Evolutionary conservation across 1,140 invertebrate species (phyloP), one percentile per base, ranked within the genome.

Genomic region (Zaprionus capensis): DNA sequence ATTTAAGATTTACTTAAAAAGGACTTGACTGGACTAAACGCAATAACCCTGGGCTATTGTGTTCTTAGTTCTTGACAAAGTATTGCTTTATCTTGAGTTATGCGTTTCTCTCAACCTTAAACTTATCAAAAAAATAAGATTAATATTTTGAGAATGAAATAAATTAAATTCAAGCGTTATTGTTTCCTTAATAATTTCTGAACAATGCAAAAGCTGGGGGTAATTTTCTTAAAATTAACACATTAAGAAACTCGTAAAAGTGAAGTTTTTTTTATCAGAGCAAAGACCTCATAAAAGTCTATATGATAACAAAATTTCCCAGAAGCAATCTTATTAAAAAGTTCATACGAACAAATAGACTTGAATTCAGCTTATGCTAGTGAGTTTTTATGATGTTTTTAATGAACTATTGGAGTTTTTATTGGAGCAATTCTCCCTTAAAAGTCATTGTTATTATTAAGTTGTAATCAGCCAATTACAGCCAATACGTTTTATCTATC

Each of bases 1-100:
- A 68, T 91, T 28, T 82, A 62, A 80, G 56, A 49, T 74, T 67
- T 26, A 68, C 87, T 28, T 77, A 22, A 12, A 64, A 15, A 65
- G 31, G 4, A 17, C 15, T 12, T 17, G 20, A 36, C 15, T 12
- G 7, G 34, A 58, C 56, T 55, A 28, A 36, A 31, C 14, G 5
- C 20, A 20, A 20, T 58, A 58, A 31, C 56, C 9, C 17, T 11
- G 2, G n/a, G 56, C 15, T 57, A 57, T 17, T 57, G 31, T 7
- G 56, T 20, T 9, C n/a, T 31, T 34, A 57, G 56, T 57, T 57
- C 28, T 17, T 57, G 56, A 28, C 24, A 28, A 2, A 5, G 22
- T 1, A 12, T 55, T 55, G 24, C 51, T 15, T 44, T 44, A 44
- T n/a, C 6, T 26, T 55, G 5, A 53, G 22, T 2, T 46, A 6